Conservation (phyloP, 2,113 vertebrate species). For the Thymallus thymallus region DNA sequence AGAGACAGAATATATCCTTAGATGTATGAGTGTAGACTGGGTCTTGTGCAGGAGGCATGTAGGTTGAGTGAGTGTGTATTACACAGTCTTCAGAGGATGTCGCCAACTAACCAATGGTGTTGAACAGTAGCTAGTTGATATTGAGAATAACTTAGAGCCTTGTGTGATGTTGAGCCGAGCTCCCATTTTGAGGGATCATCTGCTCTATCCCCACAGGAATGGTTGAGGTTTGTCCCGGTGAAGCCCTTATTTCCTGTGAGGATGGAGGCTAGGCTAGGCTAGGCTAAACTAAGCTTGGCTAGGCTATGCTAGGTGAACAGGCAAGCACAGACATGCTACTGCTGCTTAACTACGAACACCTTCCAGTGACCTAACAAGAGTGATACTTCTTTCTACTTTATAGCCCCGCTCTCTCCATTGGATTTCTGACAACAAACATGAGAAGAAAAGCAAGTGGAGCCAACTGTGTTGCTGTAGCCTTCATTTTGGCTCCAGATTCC, state of each 20-base stretch:
- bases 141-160: conserved; percentile 21
- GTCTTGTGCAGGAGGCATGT: too few species aligned
- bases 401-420: conserved; percentile 20
- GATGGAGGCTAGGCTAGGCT: conserved; percentile 24
- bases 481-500: conserved; percentile 46
- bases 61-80: too few species aligned
- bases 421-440: too few species aligned
- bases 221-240: conserved; percentile 67
- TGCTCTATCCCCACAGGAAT: conserved; percentile 16
- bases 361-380: conserved; percentile 33
- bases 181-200: conserved; percentile 17
- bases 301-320: conserved; percentile 28
- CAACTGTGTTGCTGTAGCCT: conserved; percentile 36
- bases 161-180: not conserved
- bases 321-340: conserved; percentile 64
- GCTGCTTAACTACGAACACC: conserved; percentile 42
- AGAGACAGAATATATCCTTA: not conserved
- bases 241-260: conserved; percentile 70
- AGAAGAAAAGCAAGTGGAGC: conserved; percentile 27
- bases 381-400: not conserved
- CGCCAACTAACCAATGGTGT: not conserved
- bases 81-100: not conserved
- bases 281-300: too few species aligned
- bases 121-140: not conserved
- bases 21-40: not conserved